These are phyloP conservation scores for Drosophila nigrodunni DNA, from an alignment of 1,140 invertebrate genomes.

Conservation along the genomic window DNA sequence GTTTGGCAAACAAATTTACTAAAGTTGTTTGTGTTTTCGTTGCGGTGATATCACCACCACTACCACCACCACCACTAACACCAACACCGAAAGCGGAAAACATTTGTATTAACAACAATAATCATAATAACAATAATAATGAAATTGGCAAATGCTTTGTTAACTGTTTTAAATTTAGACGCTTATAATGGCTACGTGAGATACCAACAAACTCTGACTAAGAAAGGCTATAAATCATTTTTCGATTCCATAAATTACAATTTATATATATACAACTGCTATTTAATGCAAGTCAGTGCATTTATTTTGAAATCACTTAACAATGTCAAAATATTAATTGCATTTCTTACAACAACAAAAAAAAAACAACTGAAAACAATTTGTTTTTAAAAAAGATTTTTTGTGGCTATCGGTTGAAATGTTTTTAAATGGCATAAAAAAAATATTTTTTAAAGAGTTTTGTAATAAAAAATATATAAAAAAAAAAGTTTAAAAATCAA, in stretches of 20 bases:
- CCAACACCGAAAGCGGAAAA: constrained; percentile 59
- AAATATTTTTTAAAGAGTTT: no score
- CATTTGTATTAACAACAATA: constrained; percentile 75
- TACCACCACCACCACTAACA: no score
- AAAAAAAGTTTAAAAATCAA: no score
- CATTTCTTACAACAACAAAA: no score
- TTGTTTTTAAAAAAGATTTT: no score
- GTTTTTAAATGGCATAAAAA: no score
- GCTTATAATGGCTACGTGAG: constrained; percentile 12
- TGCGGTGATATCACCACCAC: constrained; percentile 70
- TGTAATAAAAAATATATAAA: no score
- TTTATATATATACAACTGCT: neutral
- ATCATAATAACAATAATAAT: constrained; percentile 45
- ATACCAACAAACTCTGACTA: constrained; percentile 13
- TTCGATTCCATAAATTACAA: constrained; percentile 2
- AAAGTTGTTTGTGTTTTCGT: constrained; percentile 22
- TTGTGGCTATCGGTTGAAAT: no score
- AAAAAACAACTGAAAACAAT: neutral
- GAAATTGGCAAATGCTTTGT: constrained; percentile 47
- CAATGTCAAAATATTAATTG: no score
- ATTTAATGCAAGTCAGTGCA: constrained; percentile 3
- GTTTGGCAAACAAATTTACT: constrained; percentile 60
- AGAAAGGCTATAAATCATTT: constrained; percentile 9
- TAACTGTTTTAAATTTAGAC: constrained; percentile 70
- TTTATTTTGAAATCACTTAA: no score